These are phyloP conservation scores for Zapornia atra DNA, from an alignment of 2,113 vertebrate species.

Conservation along the genomic window DNA sequence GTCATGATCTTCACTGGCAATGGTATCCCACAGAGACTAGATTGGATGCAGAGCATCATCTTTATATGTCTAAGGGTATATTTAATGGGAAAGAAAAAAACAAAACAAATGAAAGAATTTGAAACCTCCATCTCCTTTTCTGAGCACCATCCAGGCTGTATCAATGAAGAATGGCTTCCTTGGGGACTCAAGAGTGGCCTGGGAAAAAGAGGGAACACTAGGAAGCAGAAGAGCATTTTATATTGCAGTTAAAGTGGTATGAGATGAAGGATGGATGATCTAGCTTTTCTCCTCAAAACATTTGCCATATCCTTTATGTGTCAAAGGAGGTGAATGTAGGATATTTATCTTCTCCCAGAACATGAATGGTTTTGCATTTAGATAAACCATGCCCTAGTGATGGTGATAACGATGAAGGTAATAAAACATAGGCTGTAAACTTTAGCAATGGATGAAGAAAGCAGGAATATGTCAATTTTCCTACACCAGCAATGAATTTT, in stretches of 20 bases:
- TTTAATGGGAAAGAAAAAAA: neutral
- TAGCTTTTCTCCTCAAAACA: neutral
- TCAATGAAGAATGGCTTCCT: neutral
- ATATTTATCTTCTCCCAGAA: neutral
- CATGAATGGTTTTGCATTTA: neutral
- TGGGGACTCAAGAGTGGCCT: neutral
- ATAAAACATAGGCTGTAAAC: neutral
- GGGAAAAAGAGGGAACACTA: neutral
- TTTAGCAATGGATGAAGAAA: neutral
- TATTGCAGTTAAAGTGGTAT: neutral
- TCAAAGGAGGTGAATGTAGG: neutral
- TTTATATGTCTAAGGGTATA: neutral
- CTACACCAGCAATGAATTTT: fast-evolving
- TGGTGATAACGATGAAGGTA: neutral
- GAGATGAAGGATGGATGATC: neutral
- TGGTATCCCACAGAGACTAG: neutral
- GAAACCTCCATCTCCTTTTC: neutral
- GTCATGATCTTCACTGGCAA: neutral
- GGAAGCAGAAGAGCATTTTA: neutral
- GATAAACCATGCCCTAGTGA: neutral
- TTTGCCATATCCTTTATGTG: neutral
- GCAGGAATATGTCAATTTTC: neutral
- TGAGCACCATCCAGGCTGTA: neutral
- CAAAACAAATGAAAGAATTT: neutral
- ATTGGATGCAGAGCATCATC: neutral